phyloP scores from a whole-genome alignment of 2,888 invertebrate species.

The Chrysolina haemoptera region DNA sequence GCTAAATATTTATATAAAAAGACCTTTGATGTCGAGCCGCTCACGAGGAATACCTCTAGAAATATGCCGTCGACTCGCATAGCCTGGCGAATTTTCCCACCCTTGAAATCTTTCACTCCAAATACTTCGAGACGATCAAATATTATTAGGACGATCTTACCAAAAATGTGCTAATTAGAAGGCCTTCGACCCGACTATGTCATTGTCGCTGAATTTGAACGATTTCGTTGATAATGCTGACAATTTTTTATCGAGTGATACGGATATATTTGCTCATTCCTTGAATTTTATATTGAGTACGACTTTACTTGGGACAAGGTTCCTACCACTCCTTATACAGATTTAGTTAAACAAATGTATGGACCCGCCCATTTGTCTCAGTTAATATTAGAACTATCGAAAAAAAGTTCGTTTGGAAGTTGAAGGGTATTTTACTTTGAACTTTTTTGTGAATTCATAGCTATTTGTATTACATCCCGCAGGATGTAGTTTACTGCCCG shows the following conservation, averaged over 20 bases:
- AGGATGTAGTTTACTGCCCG: too few relatives aligned
- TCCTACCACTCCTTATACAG: too few relatives aligned
- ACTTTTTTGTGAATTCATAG: too few relatives aligned
- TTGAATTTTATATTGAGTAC: neutral
- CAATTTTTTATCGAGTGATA: neutral
- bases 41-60: slow-evolving; percentile 43
- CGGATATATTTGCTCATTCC: neutral
- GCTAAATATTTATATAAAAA: slow-evolving; percentile 59
- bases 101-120: slow-evolving; percentile 48
- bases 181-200: slow-evolving; percentile 32
- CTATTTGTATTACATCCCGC: too few relatives aligned
- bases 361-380: too few relatives aligned
- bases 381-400: too few relatives aligned
- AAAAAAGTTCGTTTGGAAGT: too few relatives aligned
- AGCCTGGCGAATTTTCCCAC: slow-evolving; percentile 55
- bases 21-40: slow-evolving; percentile 56
- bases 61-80: slow-evolving; percentile 53
- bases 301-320: too few relatives aligned
- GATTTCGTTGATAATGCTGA: slow-evolving; percentile 16
- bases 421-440: too few relatives aligned
- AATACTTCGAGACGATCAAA: slow-evolving; percentile 45
- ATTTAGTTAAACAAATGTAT: too few relatives aligned
- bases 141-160: slow-evolving; percentile 49
- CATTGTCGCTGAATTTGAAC: slow-evolving; percentile 22
- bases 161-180: slow-evolving; percentile 51